phyloP scores from a whole-genome alignment of 2,797 vertebrate species.

The Anabacerthia variegaticeps region DNA sequence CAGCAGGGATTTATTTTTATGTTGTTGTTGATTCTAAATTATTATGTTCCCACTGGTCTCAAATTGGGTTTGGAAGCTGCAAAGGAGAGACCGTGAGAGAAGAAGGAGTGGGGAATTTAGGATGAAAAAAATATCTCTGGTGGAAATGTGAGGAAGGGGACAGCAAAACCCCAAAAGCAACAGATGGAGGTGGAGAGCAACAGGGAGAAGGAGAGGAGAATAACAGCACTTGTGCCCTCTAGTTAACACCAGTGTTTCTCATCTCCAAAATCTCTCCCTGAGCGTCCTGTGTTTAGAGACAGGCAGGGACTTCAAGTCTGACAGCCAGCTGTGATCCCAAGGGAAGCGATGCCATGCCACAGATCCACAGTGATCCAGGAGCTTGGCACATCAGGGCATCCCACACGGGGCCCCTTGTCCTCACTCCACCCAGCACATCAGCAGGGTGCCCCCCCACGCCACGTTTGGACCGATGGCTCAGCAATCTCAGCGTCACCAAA shows the following conservation, averaged over 20 bases:
- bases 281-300: not conserved
- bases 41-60: not conserved
- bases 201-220: not conserved
- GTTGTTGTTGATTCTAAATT: not conserved
- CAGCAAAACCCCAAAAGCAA: not conserved
- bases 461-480: not conserved
- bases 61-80: not conserved
- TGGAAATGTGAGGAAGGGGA: not conserved
- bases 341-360: fast-evolving
- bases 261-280: fast-evolving
- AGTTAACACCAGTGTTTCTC: not conserved
- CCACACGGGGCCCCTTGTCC: fast-evolving
- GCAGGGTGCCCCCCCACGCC: not conserved
- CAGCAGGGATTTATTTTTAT: fast-evolving
- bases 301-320: not conserved
- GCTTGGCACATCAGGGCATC: not conserved
- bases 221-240: not conserved
- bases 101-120: not conserved
- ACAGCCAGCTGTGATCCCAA: fast-evolving
- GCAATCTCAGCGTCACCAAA: not conserved
- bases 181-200: not conserved
- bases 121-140: not conserved
- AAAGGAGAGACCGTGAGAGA: not conserved
- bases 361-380: not conserved
- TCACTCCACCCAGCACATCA: fast-evolving